These are phyloP conservation scores for Gisinianus flammeolus DNA, from an alignment of 2,888 invertebrate genomes.

Conservation along the genomic window DNA sequence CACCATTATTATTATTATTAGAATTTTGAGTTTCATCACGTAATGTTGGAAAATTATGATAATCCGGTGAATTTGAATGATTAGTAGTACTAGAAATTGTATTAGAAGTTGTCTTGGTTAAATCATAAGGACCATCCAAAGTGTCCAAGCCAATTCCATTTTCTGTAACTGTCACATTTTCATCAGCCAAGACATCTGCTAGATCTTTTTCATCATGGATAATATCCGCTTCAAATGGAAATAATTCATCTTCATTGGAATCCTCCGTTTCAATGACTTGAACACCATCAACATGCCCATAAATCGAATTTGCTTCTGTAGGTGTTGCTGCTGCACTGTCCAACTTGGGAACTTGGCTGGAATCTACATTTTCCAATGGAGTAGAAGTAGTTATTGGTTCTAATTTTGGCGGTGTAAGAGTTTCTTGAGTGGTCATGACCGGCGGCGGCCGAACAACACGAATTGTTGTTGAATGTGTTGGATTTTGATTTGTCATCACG, in stretches of 20 bases:
- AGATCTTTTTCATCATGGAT: slow-evolving; percentile 59
- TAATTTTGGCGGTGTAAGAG: slow-evolving; percentile 8
- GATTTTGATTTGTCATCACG: slow-evolving; percentile 48
- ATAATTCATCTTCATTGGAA: slow-evolving; percentile 53
- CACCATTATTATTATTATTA: background rate
- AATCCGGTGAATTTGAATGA: background rate
- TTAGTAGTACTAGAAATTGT: background rate
- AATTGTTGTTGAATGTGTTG: slow-evolving; percentile 49
- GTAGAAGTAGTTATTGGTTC: background rate
- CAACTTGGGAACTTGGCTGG: background rate
- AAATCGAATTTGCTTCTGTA: slow-evolving; percentile 37
- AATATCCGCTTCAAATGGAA: slow-evolving; percentile 56
- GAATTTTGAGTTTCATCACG: background rate
- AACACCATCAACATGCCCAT: slow-evolving; percentile 51
- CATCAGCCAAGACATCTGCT: slow-evolving; percentile 54
- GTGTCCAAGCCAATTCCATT: slow-evolving; percentile 43
- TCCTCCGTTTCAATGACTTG: slow-evolving; percentile 54
- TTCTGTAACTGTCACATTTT: slow-evolving; percentile 34
- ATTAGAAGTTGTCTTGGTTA: slow-evolving; percentile 1
- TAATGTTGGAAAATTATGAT: slow-evolving; percentile 13
- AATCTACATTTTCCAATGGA: background rate
- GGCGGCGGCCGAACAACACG: slow-evolving; percentile 49
- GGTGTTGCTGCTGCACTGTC: background rate
- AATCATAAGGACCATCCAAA: slow-evolving; percentile 40
- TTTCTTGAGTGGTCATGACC: background rate